Evolutionary conservation across 2,113 vertebrate species (phyloP).

Genomic region (Cryptomyrus ogoouensis): DNA sequence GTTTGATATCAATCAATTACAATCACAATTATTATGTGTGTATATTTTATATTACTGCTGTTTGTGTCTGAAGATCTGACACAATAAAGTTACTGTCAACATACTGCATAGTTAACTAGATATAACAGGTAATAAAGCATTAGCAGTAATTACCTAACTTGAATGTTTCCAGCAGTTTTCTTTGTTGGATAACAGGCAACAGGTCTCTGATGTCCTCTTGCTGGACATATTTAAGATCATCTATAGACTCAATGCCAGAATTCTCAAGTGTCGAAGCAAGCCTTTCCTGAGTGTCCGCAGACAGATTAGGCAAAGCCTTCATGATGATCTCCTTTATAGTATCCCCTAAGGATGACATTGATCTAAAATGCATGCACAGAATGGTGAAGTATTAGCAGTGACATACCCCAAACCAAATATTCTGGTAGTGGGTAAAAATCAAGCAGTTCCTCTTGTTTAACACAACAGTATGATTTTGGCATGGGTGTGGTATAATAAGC

Average conservation of each 20-base stretch:
- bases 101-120: too few relatives aligned
- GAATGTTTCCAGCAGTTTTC: too few relatives aligned
- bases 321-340: background rate
- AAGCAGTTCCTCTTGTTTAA: constrained; percentile 9
- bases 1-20: too few relatives aligned
- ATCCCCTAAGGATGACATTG: background rate
- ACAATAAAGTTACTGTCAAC: too few relatives aligned
- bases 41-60: too few relatives aligned
- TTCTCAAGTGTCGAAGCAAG: background rate
- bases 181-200: too few relatives aligned
- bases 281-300: background rate
- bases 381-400: constrained; percentile 13
- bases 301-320: background rate
- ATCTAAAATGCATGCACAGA: background rate
- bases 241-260: background rate
- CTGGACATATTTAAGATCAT: background rate
- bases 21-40: too few relatives aligned
- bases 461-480: constrained; percentile 2
- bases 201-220: too few relatives aligned
- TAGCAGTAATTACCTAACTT: too few relatives aligned
- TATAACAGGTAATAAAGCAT: too few relatives aligned
- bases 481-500: constrained; percentile 8
- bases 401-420: background rate
- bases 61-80: too few relatives aligned
- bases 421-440: constrained; percentile 18